These are phyloP conservation scores for Anastatus disparis DNA, from an alignment of 1,140 invertebrate species.

Conservation along the genomic window DNA sequence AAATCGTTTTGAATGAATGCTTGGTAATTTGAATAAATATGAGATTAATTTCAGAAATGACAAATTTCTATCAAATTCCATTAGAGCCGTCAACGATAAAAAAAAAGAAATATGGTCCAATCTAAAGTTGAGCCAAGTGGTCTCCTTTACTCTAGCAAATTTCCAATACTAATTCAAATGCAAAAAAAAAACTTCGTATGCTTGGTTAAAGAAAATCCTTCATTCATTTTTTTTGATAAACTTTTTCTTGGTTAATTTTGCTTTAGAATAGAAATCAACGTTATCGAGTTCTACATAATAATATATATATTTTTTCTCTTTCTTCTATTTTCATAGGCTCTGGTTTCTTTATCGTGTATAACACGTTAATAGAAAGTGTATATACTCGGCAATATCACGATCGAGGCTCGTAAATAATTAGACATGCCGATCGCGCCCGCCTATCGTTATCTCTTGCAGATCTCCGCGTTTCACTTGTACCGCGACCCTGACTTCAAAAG, in stretches of 20 bases:
- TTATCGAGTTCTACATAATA: slow-evolving; percentile 18
- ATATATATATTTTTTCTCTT: no score
- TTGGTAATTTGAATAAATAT: slow-evolving; percentile 38
- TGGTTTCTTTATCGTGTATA: not conserved
- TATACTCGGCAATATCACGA: not conserved
- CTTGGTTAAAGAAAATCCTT: not conserved
- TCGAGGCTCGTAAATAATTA: slow-evolving; percentile 19
- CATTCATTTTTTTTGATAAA: no score
- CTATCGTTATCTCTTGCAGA: slow-evolving; percentile 1
- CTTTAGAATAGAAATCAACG: no score
- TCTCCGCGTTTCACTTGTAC: not conserved
- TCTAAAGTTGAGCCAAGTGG: slow-evolving; percentile 37
- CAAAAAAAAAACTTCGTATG: not conserved
- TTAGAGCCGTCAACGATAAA: not conserved
- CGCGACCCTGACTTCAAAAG: not conserved
- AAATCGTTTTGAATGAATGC: slow-evolving; percentile 15
- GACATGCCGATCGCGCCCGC: slow-evolving; percentile 8
- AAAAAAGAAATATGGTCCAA: slow-evolving; percentile 18
- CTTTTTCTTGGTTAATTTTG: no score
- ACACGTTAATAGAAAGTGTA: not conserved
- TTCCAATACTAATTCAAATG: slow-evolving; percentile 32
- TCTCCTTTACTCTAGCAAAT: not conserved
- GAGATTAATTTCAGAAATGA: slow-evolving; percentile 31
- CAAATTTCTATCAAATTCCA: slow-evolving; percentile 35
- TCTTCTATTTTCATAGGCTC: not conserved